Base-by-base conservation (phyloP, 2,888 invertebrate species). In the Caenorhabditis doughertyi region DNA sequence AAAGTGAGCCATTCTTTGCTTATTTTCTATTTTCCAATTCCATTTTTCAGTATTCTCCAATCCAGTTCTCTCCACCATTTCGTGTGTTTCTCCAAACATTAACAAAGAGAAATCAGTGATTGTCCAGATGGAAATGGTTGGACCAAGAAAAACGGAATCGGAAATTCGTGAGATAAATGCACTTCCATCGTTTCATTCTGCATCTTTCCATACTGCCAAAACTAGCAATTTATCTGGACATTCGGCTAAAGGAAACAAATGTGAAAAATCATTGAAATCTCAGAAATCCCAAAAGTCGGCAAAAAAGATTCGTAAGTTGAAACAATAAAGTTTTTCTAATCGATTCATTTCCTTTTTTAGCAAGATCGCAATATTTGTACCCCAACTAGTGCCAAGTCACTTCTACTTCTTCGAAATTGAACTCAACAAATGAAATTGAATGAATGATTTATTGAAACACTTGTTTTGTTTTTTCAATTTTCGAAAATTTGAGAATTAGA, bases 101-200 rank as follows among this genome's bases (percentile, higher is more conserved):
- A n/a, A n/a, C n/a, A n/a, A n/a, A n/a, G n/a, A n/a, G n/a, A n/a
- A n/a, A n/a, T n/a, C n/a, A n/a, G n/a, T n/a, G n/a, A n/a, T n/a
- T n/a, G n/a, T n/a, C n/a, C n/a, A n/a, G n/a, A n/a, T n/a, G n/a
- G n/a, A n/a, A 29, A 62, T 62, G 64, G 39, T 29, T 21, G 64
- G 62, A n/a, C 11, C 35, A 39, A 60, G 23, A 5, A 73, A 56
- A 21, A 73, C 73, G n/a, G 55, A 13, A 11, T 73, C 73, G 1
- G 73, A 73, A 25, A 73, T 73, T 56, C 21, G 5, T 11, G 73
- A 73, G 55, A 73, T 73, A 18, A 35, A 73, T 29, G 53, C 53
- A 2, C 29, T 53, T 42, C 72, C 72, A 23, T 44, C 42, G 2
- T 51, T 71, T 29, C 18, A 47, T 29, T 56, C 67, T 5, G 11